Conservation (phyloP, 2,888 invertebrate species). For the Dryadula phaetusa region DNA sequence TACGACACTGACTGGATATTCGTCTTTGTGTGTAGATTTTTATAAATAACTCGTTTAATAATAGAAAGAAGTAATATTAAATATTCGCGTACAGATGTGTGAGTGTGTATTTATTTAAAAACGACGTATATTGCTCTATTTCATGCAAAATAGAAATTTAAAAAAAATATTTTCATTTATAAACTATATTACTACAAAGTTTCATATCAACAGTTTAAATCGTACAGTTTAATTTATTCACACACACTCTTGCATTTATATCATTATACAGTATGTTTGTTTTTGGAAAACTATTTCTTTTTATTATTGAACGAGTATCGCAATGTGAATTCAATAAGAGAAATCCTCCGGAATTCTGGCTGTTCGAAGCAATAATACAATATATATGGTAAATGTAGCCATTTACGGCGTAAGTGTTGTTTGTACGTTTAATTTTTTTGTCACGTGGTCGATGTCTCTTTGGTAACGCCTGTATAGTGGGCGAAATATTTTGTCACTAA, state of each 20-base stretch:
- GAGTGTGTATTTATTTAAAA: background rate
- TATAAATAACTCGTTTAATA: background rate
- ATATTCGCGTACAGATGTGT: background rate
- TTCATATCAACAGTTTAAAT: no score
- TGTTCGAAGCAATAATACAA: constrained; percentile 21
- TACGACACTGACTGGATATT: background rate
- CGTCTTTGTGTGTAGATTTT: constrained; percentile 1
- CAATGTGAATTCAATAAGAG: background rate
- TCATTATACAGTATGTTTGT: no score
- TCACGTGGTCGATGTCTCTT: constrained; percentile 21
- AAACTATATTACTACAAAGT: no score
- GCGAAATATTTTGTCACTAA: constrained; percentile 21
- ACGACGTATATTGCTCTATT: background rate
- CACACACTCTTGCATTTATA: no score
- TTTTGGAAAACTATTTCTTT: background rate
- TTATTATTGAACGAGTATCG: background rate
- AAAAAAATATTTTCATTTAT: no score
- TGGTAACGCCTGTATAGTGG: constrained; percentile 21
- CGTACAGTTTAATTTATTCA: no score
- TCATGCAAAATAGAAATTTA: background rate
- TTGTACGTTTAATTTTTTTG: constrained; percentile 17
- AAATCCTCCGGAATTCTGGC: background rate
- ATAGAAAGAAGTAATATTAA: background rate
- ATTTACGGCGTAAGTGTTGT: background rate
- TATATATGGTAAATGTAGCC: no score